These are phyloP conservation scores for Heterotilapia buettikoferi DNA, from an alignment of 2,113 vertebrate genomes.

Conservation along the genomic window DNA sequence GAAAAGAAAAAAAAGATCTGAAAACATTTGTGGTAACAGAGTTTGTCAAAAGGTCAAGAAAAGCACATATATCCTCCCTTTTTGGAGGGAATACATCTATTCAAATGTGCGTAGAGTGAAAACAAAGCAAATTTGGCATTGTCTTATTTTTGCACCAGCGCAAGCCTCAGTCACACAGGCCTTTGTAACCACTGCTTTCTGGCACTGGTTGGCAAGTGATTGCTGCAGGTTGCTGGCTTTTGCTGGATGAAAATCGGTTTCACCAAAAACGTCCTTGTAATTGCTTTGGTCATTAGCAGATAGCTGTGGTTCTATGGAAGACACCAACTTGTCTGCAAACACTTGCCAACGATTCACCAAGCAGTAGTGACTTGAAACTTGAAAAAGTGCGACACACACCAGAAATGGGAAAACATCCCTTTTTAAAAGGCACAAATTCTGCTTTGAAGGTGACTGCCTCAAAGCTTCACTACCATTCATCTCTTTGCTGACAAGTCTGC, in stretches of 20 bases:
- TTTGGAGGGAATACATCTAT: background rate
- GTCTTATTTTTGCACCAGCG: accelerated
- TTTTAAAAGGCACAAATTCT: background rate
- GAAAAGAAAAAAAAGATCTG: background rate
- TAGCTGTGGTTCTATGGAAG: background rate
- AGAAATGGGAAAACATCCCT: background rate
- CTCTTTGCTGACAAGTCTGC: background rate
- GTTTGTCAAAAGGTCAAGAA: background rate
- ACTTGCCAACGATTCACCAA: background rate
- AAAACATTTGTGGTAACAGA: background rate
- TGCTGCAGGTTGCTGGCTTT: background rate
- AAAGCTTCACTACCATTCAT: background rate
- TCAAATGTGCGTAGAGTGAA: background rate
- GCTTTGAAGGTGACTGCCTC: background rate
- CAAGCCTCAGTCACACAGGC: background rate
- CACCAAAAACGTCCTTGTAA: background rate
- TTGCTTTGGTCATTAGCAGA: background rate
- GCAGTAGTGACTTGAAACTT: background rate
- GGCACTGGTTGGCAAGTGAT: background rate
- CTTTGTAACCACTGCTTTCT: background rate
- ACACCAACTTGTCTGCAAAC: background rate
- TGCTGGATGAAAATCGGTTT: background rate
- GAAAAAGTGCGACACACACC: background rate
- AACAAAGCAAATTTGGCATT: background rate
- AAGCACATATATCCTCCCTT: background rate